phyloP scores from a whole-genome alignment of 1,140 invertebrate species.

The Cyclargus thomasi region DNA sequence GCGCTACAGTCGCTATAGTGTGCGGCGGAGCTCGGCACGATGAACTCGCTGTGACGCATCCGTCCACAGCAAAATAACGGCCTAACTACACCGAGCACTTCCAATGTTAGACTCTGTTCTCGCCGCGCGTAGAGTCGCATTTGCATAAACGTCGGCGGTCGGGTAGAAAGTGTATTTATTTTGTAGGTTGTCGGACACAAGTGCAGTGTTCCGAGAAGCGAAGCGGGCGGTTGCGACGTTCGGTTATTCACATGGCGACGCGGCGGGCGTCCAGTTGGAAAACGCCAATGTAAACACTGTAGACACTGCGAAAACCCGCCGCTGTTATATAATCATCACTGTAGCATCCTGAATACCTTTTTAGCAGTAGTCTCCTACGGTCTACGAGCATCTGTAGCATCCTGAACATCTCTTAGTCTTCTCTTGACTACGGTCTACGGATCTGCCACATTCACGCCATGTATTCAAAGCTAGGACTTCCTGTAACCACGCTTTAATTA shows the following conservation, averaged over 20 bases:
- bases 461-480: too few relatives aligned
- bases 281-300: constrained; percentile 3
- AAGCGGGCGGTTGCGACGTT: constrained; percentile 20
- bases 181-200: constrained; percentile 46
- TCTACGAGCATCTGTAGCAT: too few relatives aligned
- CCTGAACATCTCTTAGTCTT: too few relatives aligned
- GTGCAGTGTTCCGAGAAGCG: constrained; percentile 53
- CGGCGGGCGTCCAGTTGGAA: constrained; percentile 10
- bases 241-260: constrained; percentile 23
- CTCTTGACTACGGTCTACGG: too few relatives aligned
- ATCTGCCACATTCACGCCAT: too few relatives aligned
- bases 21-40: constrained; percentile 46
- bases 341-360: too few relatives aligned
- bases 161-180: constrained; percentile 47
- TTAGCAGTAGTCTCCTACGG: too few relatives aligned
- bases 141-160: constrained; percentile 6
- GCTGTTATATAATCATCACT: neutral
- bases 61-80: constrained; percentile 29
- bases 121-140: constrained; percentile 24
- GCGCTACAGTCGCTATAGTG: constrained; percentile 35
- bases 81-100: constrained; percentile 18
- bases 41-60: constrained; percentile 58
- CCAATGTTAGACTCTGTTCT: constrained; percentile 1
- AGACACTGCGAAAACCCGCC: constrained; percentile 7
- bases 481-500: too few relatives aligned